A percentile compares a stretch with the other conserved stretches of the same genome.
phyloP scores from a whole-genome alignment of 2,888 invertebrate genomes.

The Drosophila cognata region DNA sequence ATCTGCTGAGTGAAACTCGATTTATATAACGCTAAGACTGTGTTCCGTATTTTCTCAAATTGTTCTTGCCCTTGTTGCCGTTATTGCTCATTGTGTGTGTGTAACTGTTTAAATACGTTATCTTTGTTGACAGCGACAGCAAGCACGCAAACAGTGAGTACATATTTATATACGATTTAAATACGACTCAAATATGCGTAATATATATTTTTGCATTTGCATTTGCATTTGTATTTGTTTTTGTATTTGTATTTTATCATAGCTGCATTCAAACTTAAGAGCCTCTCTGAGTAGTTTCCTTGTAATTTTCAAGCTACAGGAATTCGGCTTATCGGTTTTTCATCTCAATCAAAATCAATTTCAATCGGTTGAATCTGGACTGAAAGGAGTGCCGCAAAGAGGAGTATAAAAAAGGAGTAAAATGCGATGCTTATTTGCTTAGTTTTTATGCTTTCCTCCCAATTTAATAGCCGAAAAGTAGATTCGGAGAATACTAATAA shows the following conservation, averaged over 20 bases:
- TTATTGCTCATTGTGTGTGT: conserved; percentile 13
- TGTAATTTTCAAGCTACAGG: not conserved
- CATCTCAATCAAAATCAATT: not conserved
- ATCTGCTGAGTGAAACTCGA: not conserved
- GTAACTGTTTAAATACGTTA: conserved; percentile 44
- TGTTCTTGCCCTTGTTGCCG: not conserved
- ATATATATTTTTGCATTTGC: not conserved
- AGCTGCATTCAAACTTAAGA: not conserved
- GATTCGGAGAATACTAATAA: not conserved
- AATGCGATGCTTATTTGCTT: not conserved
- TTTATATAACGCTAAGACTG: not conserved
- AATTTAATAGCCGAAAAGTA: not conserved
- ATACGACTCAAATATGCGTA: conserved; percentile 11
- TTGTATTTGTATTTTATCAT: not conserved
- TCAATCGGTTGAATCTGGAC: not conserved
- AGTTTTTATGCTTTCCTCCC: not conserved
- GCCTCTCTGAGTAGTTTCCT: not conserved
- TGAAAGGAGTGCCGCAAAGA: not conserved
- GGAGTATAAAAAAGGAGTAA: not conserved
- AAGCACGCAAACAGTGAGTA: not conserved
- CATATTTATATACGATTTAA: conserved; percentile 5
- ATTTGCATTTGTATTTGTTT: not conserved
- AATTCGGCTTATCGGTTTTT: not conserved
- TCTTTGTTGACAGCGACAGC: conserved; percentile 42
- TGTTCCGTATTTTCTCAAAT: not conserved